Evolutionary conservation across 2,888 invertebrate genomes (phyloP).

Genomic region (Panopea generosa): DNA sequence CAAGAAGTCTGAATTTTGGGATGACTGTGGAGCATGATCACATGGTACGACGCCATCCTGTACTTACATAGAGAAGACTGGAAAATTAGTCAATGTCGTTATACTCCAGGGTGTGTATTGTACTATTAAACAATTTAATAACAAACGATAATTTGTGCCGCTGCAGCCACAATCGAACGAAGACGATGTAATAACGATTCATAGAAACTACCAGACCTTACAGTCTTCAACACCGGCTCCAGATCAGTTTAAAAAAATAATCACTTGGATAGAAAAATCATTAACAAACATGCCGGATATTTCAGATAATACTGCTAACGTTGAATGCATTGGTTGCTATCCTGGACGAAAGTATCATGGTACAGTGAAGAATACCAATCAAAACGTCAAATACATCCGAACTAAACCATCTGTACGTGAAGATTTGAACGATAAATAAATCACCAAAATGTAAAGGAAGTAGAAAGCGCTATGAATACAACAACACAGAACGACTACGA

Average conservation of each 20-base stretch:
- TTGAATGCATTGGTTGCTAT: too few species aligned
- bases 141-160: slow-evolving; percentile 2
- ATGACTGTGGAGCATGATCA: slow-evolving; percentile 23
- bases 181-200: background rate
- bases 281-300: too few species aligned
- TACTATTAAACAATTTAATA: slow-evolving; percentile 3
- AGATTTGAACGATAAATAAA: background rate
- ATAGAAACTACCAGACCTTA: background rate
- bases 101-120: slow-evolving; percentile 3
- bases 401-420: background rate
- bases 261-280: background rate
- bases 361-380: background rate
- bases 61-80: slow-evolving; percentile 1
- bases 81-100: slow-evolving; percentile 2
- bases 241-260: background rate
- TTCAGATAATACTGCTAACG: too few species aligned
- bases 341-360: background rate
- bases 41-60: slow-evolving; percentile 7
- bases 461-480: too few species aligned
- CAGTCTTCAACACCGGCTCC: background rate
- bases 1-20: slow-evolving; percentile 25
- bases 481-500: too few species aligned
- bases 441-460: too few species aligned
- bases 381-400: background rate
- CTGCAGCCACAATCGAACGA: too few species aligned